These are phyloP conservation scores for Stegodyphus mimosarum DNA, from an alignment of 1,140 invertebrate species.

Conservation along the genomic window DNA sequence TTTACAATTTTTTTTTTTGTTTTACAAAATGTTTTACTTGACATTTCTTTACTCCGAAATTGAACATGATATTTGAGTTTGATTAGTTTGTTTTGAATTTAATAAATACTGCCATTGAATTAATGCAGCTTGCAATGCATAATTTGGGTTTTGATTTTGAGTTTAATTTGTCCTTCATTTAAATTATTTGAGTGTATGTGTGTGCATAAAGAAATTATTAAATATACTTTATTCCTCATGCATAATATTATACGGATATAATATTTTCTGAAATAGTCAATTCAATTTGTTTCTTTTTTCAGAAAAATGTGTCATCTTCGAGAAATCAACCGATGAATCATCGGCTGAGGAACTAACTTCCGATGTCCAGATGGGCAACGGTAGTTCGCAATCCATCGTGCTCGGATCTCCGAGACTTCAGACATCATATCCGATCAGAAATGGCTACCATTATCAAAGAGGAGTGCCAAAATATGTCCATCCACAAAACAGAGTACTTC, in stretches of 20 bases:
- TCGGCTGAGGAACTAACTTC: not conserved
- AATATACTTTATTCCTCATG: too few species aligned
- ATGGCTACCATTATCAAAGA: constrained; percentile 1
- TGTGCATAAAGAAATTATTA: too few species aligned
- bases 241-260: not conserved
- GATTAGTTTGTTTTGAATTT: too few species aligned
- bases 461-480: constrained; percentile 14
- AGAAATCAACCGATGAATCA: not conserved
- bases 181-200: too few species aligned
- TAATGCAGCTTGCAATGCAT: too few species aligned
- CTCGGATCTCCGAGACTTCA: constrained; percentile 35
- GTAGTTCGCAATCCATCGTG: constrained; percentile 38
- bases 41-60: too few species aligned
- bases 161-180: too few species aligned
- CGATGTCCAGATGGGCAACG: constrained; percentile 43
- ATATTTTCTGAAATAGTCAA: not conserved
- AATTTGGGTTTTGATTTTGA: too few species aligned
- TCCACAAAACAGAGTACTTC: constrained; percentile 71
- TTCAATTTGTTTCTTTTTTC: constrained; percentile 9
- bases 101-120: too few species aligned
- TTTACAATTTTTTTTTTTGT: too few species aligned
- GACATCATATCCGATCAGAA: constrained; percentile 6
- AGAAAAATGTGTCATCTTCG: constrained; percentile 7
- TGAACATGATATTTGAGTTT: too few species aligned
- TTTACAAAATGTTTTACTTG: too few species aligned